Conservation (phyloP, 2,888 invertebrate genomes). For the Epinotia bilunana region DNA sequence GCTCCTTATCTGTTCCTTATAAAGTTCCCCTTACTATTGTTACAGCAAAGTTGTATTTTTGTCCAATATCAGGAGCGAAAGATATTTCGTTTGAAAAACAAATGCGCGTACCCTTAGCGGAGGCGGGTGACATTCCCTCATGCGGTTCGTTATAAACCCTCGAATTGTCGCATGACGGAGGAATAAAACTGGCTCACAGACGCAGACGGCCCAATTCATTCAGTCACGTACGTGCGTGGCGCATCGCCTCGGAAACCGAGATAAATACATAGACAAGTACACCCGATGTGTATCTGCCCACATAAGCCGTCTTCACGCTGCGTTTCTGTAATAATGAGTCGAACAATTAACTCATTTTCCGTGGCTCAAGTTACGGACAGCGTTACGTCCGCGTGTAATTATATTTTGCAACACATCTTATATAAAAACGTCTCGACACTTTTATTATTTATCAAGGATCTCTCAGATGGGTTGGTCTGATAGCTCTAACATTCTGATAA, state of each 20-base stretch:
- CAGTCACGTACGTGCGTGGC: constrained; percentile 43
- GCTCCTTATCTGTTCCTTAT: constrained; percentile 35
- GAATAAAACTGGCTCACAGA: constrained; percentile 61
- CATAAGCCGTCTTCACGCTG: constrained; percentile 42
- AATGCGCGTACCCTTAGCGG: constrained; percentile 54
- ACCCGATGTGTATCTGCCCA: constrained; percentile 36
- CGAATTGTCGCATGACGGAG: constrained; percentile 61
- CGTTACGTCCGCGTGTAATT: constrained; percentile 39
- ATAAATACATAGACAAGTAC: constrained; percentile 36
- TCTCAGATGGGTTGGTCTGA: constrained; percentile 13
- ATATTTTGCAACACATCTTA: constrained; percentile 39
- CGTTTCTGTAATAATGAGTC: constrained; percentile 32
- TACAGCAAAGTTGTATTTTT: constrained; percentile 33
- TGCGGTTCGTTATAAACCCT: constrained; percentile 66
- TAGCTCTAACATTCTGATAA: constrained; percentile 16
- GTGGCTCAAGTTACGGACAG: constrained; percentile 27
- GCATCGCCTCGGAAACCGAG: constrained; percentile 44
- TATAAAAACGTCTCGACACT: constrained; percentile 33
- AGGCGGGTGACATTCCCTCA: constrained; percentile 56
- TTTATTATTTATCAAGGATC: constrained; percentile 35
- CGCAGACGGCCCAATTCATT: constrained; percentile 55
- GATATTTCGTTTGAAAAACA: constrained; percentile 57
- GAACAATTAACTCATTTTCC: constrained; percentile 43
- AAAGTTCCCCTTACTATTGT: constrained; percentile 33
- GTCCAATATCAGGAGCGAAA: constrained; percentile 47